Base-by-base conservation (phyloP, 1,140 invertebrate genomes). In the Drosophila micromelanica region DNA sequence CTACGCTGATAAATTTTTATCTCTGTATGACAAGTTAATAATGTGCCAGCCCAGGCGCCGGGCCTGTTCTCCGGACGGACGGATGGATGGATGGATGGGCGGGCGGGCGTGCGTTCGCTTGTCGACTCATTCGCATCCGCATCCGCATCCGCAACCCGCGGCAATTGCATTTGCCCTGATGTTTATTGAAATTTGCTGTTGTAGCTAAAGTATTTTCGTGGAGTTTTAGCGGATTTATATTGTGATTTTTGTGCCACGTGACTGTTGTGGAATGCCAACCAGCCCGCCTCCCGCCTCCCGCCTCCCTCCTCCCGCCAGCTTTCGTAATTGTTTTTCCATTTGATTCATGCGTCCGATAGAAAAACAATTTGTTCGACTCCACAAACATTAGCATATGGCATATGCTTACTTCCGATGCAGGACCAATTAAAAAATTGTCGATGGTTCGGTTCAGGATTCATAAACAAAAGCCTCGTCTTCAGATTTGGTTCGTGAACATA, bases 21-120 rank as follows among this genome's bases (percentile, higher is more conserved):
- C 86, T 87, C 81, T 79, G 87, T 80, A 90, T 90, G 86, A 90
- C 86, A 90, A 90, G 78, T 90, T 90, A 90, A 90, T 90, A 90
- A 90, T 82, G 86, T 90, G 81, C 70, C 79, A 80, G 80, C 75
- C 76, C 72, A 85, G 82, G 81, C 84, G 74, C 72, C 75, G 49
- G 64, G 45, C 48, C 40, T 13, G 37, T 38, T 74, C 38, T 12
- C 15, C 20, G 43, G 30, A 60, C 30, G 51, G 40, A 51, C 32
- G 35, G 27, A 37, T 17, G 12, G 46, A 30, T 27, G n/a, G 42
- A 43, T 23, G 42, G 56, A 17, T 3, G 45, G 45, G n/a, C 20
- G 15, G 30, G 13, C 5, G 32, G 30, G 2, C 20, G 17, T 45
- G 11, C 12, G 52, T 17, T 56, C 38, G 30, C 17, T 45, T 49